These are phyloP conservation scores for Drosophila anomalata DNA, from an alignment of 2,888 invertebrate species.

Conservation along the genomic window DNA sequence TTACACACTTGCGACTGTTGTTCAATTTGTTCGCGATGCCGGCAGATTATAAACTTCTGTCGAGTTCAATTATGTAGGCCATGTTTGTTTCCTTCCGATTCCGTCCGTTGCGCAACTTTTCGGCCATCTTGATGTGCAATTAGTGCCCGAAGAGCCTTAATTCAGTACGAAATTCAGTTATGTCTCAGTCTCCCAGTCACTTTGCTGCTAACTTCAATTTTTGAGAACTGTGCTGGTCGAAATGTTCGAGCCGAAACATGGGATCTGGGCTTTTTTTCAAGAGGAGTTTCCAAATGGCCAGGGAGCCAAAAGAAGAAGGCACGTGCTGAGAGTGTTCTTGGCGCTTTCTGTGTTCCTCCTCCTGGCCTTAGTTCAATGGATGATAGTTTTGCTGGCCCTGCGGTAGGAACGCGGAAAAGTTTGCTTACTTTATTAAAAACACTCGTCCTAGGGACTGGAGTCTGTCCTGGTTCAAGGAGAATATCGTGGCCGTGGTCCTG, in stretches of 20 bases:
- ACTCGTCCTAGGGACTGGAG: neutral
- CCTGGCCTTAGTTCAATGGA: constrained; percentile 44
- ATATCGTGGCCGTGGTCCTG: constrained; percentile 43
- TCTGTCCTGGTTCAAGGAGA: neutral
- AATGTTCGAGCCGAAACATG: constrained; percentile 47
- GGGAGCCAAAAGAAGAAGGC: constrained; percentile 23
- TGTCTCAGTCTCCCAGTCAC: neutral
- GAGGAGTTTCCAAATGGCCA: constrained; percentile 17
- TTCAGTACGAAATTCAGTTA: constrained; percentile 10
- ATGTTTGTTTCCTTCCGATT: constrained; percentile 35
- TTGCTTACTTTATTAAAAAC: no score
- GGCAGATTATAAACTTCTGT: constrained; percentile 68
- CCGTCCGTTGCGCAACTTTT: constrained; percentile 31
- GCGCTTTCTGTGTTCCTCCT: neutral
- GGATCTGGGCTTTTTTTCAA: constrained; percentile 24
- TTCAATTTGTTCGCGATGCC: constrained; percentile 71
- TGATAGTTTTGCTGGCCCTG: constrained; percentile 2
- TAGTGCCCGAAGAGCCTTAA: constrained; percentile 11
- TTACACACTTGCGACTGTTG: constrained; percentile 65
- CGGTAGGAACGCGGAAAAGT: constrained; percentile 17
- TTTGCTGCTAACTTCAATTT: constrained; percentile 16
- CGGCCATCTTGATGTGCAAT: constrained; percentile 30
- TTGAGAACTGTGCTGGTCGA: constrained; percentile 23
- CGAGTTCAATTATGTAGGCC: constrained; percentile 65
- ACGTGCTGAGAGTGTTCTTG: constrained; percentile 14